These are phyloP conservation scores for Distichodus sexfasciatus DNA, from an alignment of 2,797 vertebrate species.

Conservation along the genomic window DNA sequence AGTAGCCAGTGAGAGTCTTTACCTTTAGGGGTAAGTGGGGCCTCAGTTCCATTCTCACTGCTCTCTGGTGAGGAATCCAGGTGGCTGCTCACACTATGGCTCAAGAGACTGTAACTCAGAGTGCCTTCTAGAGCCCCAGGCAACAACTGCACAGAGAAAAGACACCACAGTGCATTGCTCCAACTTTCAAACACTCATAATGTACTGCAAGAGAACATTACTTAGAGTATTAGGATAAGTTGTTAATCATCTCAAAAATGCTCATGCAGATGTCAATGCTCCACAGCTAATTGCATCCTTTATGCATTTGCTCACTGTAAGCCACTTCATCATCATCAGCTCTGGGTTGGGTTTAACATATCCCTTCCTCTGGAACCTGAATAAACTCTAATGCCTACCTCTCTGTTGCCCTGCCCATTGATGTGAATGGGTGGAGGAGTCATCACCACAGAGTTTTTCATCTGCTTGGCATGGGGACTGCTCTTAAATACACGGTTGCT, in stretches of 20 bases:
- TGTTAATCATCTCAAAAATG: too few relatives aligned
- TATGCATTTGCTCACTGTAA: too few relatives aligned
- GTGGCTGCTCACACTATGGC: conserved; percentile 78
- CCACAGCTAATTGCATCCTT: too few relatives aligned
- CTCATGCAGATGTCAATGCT: too few relatives aligned
- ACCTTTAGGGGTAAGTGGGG: conserved; percentile 74
- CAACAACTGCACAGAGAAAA: conserved; percentile 64
- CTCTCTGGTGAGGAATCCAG: conserved; percentile 81
- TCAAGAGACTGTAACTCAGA: conserved; percentile 72
- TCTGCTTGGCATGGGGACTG: conserved; percentile 73
- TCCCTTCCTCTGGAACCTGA: not conserved
- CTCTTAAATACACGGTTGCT: conserved; percentile 75
- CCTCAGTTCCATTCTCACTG: conserved; percentile 75
- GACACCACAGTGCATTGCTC: not conserved
- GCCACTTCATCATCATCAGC: too few relatives aligned
- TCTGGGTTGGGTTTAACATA: too few relatives aligned
- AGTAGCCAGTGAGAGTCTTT: too few relatives aligned
- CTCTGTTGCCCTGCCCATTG: conserved; percentile 74
- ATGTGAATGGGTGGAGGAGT: conserved; percentile 81
- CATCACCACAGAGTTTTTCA: conserved; percentile 73
- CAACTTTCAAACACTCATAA: too few relatives aligned
- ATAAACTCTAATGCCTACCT: conserved; percentile 66
- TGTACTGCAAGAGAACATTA: too few relatives aligned
- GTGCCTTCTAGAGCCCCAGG: conserved; percentile 64
- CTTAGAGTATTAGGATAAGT: too few relatives aligned